Percentiles rank a stretch among this genome's conserved stretches.
Evolutionary conservation across 2,888 invertebrate species (phyloP).

Genomic region (Trachelus stipa): DNA sequence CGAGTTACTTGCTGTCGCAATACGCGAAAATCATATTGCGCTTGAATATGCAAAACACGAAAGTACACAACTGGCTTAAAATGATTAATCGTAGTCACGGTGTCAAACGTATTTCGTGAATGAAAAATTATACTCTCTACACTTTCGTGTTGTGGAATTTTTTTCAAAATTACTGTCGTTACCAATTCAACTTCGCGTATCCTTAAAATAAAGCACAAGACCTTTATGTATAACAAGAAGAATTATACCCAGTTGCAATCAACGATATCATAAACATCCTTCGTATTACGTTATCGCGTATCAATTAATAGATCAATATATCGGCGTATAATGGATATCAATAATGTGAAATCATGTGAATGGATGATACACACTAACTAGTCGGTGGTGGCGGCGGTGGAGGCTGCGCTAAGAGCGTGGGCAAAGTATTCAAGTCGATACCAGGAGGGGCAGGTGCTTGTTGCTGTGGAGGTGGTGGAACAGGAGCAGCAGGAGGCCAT

Average conservation of each 20-base stretch:
- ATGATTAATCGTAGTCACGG: not conserved
- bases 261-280: not conserved
- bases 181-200: not conserved
- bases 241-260: not conserved
- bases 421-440: conserved; percentile 70
- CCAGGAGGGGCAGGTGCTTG: conserved; percentile 66
- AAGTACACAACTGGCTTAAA: not conserved
- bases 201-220: not conserved
- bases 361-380: conserved; percentile 50
- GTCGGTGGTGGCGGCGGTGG: conserved; percentile 76
- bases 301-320: not conserved
- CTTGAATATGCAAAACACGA: not conserved
- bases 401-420: conserved; percentile 73
- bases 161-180: not conserved
- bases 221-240: not conserved
- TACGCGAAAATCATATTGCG: not conserved
- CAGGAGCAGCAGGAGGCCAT: conserved; percentile 64
- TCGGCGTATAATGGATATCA: not conserved
- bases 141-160: not conserved
- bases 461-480: conserved; percentile 70
- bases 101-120: not conserved
- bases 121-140: not conserved
- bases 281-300: not conserved
- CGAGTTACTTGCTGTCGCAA: not conserved
- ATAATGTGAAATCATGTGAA: conserved; percentile 12